Evolutionary conservation across 2,797 vertebrate genomes (phyloP), one percentile per base, ranked within the genome.

Genomic region (Brachyalestes nurse): DNA sequence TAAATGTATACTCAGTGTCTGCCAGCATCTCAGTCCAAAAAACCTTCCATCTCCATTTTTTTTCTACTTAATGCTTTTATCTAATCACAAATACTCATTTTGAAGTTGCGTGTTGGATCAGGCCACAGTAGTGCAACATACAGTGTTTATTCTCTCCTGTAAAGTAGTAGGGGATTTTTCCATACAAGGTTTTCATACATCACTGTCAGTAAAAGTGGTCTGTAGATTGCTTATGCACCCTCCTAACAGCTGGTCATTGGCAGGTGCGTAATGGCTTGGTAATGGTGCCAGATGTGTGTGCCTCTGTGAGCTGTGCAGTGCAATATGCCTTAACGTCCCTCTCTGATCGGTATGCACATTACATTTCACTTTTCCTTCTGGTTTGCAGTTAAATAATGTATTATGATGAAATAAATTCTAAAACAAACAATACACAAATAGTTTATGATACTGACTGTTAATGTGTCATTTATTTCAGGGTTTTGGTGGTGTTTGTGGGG

Each of bases 221-320:
- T 77, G 61, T 66, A 5, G 14, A 0, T 47, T 1, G 13, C 14
- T 47, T 34, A 57, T 8, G 4, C 13, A 65, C 45, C 4, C 21
- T 17, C 38, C 49, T 82, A 77, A 75, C 62, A 47, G 28, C 69
- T 1, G 47, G 40, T 21, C 7, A 67, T 80, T 83, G 51, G 66
- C 86, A 95, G 95, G 87, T 95, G 75, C 66, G 90, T 85, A 94
- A 85, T 23, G 92, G 92, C 72, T 86, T 94, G 86, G 88, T 88
- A 0, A 67, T 92, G 84, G 93, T 95, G 66, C 75, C 42, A 60
- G 89, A 93, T 0, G 78, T 92, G 75, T 87, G 85, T 72, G 71
- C 84, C 79, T 92, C 90, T n/a, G 84, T 88, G 82, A 83, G 9
- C 42, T 89, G 88, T 80, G 86, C 88, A 34, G 53, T 91, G 79